phyloP scores from a whole-genome alignment of 2,797 vertebrate genomes.

The Toxotes lorentzi region DNA sequence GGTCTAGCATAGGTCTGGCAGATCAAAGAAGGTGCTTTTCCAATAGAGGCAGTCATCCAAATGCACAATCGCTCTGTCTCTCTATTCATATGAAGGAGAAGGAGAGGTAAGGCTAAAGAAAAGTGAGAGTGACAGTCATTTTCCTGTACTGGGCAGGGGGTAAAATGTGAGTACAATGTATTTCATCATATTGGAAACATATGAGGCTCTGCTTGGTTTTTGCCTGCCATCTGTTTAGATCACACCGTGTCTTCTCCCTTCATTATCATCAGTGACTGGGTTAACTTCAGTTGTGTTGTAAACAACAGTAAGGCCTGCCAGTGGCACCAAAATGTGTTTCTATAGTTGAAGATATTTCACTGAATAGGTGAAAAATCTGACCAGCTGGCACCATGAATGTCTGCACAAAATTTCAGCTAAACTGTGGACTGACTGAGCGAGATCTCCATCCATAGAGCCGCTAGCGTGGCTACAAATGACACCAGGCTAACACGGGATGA shows the following conservation, averaged over 20 bases:
- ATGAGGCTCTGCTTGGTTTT: slow-evolving; percentile 24
- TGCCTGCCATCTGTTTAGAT: slow-evolving; percentile 41
- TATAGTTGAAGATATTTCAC: no score
- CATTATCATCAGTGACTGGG: neutral
- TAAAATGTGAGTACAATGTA: slow-evolving; percentile 55
- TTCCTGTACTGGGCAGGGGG: slow-evolving; percentile 52
- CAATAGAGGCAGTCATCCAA: slow-evolving; percentile 63
- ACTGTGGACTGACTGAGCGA: neutral
- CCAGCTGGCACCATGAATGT: neutral
- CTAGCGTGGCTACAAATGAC: neutral
- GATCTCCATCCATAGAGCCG: neutral
- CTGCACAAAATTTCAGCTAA: neutral
- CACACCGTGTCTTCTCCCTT: slow-evolving; percentile 1
- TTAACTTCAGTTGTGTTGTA: no score
- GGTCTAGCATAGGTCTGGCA: slow-evolving; percentile 73
- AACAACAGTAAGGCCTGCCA: no score
- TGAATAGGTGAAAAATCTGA: no score
- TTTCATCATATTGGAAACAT: slow-evolving; percentile 59
- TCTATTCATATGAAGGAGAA: slow-evolving; percentile 43
- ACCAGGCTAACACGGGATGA: neutral
- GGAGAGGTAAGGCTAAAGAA: slow-evolving; percentile 50
- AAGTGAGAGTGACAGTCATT: slow-evolving; percentile 70
- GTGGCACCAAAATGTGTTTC: no score
- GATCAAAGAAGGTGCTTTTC: slow-evolving; percentile 72
- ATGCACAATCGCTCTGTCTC: slow-evolving; percentile 34